These are phyloP conservation scores for Tolypeutes matacus DNA, from an alignment of 2,797 vertebrate species.

Conservation along the genomic window DNA sequence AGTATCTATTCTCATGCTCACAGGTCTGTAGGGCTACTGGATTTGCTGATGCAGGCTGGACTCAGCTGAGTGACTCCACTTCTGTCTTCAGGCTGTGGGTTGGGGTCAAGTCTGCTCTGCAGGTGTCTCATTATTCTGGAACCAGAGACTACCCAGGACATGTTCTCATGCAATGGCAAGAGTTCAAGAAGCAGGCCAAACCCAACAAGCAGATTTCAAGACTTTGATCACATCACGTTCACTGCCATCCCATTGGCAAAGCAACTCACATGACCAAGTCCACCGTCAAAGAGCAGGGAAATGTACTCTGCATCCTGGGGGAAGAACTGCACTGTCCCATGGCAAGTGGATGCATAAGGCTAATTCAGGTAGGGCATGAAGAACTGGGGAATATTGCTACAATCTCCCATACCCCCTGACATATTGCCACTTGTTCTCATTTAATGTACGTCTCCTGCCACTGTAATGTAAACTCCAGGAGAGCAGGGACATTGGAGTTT, in stretches of 20 bases:
- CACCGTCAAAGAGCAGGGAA: neutral
- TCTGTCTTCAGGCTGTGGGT: neutral
- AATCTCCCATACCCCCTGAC: too few relatives aligned
- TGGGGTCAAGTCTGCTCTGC: neutral
- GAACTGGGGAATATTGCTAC: rapidly evolving
- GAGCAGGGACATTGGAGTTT: neutral
- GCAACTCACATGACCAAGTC: neutral
- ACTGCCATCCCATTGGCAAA: neutral
- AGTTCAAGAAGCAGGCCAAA: neutral
- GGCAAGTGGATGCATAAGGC: neutral
- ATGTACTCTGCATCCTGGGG: rapidly evolving
- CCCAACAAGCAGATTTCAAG: neutral
- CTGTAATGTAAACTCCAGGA: neutral
- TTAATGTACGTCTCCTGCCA: neutral
- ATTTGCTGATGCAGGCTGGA: neutral
- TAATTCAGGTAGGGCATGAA: neutral
- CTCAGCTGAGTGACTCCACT: neutral
- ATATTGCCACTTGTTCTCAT: neutral
- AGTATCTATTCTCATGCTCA: neutral
- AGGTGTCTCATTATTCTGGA: neutral
- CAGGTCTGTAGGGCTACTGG: neutral
- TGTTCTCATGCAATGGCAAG: neutral
- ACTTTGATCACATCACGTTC: neutral
- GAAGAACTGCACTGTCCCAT: neutral
- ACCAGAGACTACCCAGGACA: neutral